These are phyloP conservation scores for Oncorhynchus gorbuscha DNA, from an alignment of 2,113 vertebrate species.

Conservation along the genomic window DNA sequence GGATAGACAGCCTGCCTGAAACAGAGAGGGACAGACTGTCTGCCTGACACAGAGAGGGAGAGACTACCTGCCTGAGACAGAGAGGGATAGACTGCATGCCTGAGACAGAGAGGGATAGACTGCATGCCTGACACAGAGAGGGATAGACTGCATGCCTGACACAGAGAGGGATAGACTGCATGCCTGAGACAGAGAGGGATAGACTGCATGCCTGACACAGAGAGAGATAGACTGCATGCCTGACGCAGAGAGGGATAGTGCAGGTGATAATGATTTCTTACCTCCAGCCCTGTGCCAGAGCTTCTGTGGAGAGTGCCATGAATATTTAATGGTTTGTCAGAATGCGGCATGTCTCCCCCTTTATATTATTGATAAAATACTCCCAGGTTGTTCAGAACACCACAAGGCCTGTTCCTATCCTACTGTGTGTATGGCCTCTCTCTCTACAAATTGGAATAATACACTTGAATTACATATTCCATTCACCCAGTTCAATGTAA, in stretches of 20 bases:
- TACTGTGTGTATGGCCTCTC: conserved; percentile 6
- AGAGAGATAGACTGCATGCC: no score
- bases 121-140: no score
- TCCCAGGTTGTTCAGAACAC: conserved; percentile 14
- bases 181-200: no score
- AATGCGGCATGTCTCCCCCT: conserved; percentile 13
- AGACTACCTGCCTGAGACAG: no score
- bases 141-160: neutral
- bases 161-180: neutral
- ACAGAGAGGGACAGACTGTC: no score
- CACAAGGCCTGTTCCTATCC: neutral
- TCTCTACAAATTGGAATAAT: neutral
- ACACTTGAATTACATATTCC: no score
- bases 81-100: no score
- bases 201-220: no score
- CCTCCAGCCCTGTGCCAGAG: neutral
- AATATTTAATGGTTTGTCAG: conserved; percentile 42
- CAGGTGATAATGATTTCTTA: conserved; percentile 17
- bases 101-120: no score
- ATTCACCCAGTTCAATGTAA: no score
- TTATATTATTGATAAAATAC: conserved; percentile 47
- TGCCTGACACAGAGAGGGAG: no score
- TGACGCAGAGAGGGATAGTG: neutral
- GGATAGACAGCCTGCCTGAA: no score
- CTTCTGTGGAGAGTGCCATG: conserved; percentile 25